Evolutionary conservation across 2,888 invertebrate genomes (phyloP).

Genomic region (Lycaena phlaeas): DNA sequence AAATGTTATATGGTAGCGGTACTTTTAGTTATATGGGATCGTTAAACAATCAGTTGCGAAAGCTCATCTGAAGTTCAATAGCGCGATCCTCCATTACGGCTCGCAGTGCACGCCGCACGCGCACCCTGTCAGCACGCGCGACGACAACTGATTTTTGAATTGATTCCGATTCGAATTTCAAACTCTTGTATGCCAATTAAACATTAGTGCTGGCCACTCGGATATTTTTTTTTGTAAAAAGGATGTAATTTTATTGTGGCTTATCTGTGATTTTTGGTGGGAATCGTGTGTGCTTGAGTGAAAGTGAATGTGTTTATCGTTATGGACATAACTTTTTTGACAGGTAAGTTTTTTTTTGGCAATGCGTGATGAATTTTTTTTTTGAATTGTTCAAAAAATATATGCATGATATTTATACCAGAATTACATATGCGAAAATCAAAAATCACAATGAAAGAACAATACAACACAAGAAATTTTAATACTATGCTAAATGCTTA

Average conservation of each 20-base stretch:
- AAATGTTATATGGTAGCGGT: constrained; percentile 21
- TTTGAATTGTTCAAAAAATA: too few species aligned
- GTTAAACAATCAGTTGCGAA: constrained; percentile 37
- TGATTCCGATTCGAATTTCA: constrained; percentile 24
- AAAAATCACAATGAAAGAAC: too few species aligned
- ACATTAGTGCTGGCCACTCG: neutral
- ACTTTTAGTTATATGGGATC: constrained; percentile 19
- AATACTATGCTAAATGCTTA: too few species aligned
- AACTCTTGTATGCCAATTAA: constrained; percentile 10
- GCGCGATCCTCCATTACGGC: constrained; percentile 24
- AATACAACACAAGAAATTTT: too few species aligned
- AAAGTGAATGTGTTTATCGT: constrained; percentile 15
- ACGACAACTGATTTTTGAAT: constrained; percentile 9
- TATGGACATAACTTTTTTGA: constrained; percentile 13
- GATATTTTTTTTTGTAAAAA: neutral
- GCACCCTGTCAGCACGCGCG: constrained; percentile 53
- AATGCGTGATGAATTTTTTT: neutral
- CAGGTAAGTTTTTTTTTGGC: neutral
- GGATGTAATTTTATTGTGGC: neutral
- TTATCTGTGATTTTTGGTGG: constrained; percentile 6
- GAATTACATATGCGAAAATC: too few species aligned
- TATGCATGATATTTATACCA: too few species aligned
- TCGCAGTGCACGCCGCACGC: constrained; percentile 53
- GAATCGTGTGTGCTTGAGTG: constrained; percentile 16
- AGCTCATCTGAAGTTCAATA: constrained; percentile 64